Evolutionary conservation across 2,797 vertebrate species (phyloP), one percentile per base, ranked within the genome.

Genomic region (Erithacus rubecula): DNA sequence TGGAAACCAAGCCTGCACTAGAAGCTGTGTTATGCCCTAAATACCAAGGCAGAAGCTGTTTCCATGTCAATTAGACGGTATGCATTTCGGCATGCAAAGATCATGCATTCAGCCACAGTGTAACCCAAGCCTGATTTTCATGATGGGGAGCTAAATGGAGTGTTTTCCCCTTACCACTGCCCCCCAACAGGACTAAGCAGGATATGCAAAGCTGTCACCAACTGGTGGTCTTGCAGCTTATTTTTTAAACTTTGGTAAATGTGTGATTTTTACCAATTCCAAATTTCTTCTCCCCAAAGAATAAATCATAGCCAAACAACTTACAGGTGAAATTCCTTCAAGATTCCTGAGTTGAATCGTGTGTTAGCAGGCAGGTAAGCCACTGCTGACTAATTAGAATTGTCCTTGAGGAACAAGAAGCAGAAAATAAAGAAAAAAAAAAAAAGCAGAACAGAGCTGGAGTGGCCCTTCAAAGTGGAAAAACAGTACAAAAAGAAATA

Each of bases 1-100:
- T 95, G 90, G 83, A 96, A 97, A 93, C 59, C 32, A 82, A 96
- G 84, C 67, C 87, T 79, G 22, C 3, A 6, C 29, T 72, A 90
- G 89, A 86, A 91, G 87, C 85, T 90, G 70, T 74, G 41, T 67
- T 81, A 89, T 47, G 77, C 71, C 39, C 58, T 87, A 95, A 95
- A 92, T 87, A 94, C 36, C 58, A 77, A 86, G 68, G 34, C 81
- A 95, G 76, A 82, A 88, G 72, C 82, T 70, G 70, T 59, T 88
- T 92, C 82, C 71, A 75, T 79, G 78, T 82, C 91, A 88, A 85
- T 92, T 92, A 76, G 77, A 74, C 96, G 65, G 56, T 59, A 89
- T 26, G 72, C 53, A 86, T 88, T 93, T 87, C 83, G 94, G 83
- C 69, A 91, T 34, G 37, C 30, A 93, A 77, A 41, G 81, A 92